phyloP scores from a whole-genome alignment of 64 coral and sea anemone species.

The Actinia tenebrosa region DNA sequence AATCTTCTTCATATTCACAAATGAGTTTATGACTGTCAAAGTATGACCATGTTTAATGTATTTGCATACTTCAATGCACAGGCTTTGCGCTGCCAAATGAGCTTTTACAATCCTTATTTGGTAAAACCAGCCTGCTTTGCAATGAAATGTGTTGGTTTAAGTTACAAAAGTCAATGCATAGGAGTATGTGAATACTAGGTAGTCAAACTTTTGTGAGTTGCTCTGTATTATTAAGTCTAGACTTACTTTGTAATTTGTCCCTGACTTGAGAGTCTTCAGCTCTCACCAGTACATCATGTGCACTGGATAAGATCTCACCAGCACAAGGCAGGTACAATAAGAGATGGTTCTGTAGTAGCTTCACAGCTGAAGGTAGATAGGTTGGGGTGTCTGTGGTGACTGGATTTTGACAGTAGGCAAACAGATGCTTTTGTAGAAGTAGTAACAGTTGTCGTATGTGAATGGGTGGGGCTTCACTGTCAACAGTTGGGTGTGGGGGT shows the following conservation, averaged over 20 bases:
- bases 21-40: no score
- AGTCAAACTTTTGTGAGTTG: no score
- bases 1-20: no score
- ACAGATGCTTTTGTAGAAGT: slow-evolving; percentile 75
- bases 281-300: background rate
- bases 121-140: no score
- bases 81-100: no score
- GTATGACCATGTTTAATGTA: no score
- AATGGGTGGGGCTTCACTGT: slow-evolving; percentile 26
- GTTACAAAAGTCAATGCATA: no score
- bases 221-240: background rate
- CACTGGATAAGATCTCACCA: slow-evolving; percentile 41
- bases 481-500: background rate
- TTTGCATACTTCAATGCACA: no score
- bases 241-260: slow-evolving; percentile 38
- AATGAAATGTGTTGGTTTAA: no score
- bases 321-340: slow-evolving; percentile 40
- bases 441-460: slow-evolving; percentile 55
- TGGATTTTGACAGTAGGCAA: slow-evolving; percentile 65
- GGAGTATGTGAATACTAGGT: no score
- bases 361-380: background rate
- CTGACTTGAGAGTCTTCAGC: slow-evolving; percentile 10
- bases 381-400: slow-evolving; percentile 14
- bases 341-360: slow-evolving; percentile 25
- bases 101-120: no score